Percentiles rank a stretch among this genome's conserved stretches.
Conservation (phyloP, 2,113 vertebrate genomes). For the Mola mola region DNA sequence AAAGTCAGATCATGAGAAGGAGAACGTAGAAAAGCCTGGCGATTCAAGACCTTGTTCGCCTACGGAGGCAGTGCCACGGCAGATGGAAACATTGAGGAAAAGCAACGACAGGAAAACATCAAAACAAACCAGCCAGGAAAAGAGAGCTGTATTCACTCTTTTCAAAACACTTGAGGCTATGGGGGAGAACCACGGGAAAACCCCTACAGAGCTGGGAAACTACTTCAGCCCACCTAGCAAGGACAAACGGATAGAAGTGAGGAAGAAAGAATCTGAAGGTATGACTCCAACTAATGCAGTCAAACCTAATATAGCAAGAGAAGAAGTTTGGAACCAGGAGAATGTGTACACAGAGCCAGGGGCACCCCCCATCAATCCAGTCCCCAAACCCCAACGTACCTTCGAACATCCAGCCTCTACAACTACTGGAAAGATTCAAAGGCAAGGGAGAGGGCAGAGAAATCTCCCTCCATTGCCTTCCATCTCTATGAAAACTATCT, state of each 20-base stretch:
- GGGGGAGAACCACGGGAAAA: conserved; percentile 81
- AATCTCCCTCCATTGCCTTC: conserved; percentile 88
- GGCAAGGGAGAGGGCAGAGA: conserved; percentile 75
- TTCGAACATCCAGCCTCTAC: conserved; percentile 85
- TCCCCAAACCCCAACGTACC: conserved; percentile 90
- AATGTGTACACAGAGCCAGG: conserved; percentile 83
- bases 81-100: conserved; percentile 55
- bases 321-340: conserved; percentile 63
- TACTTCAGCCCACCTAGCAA: conserved; percentile 85
- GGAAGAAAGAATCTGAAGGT: conserved; percentile 19
- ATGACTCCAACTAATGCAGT: conserved; percentile 47
- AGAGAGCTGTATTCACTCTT: conserved; percentile 85
- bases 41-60: conserved; percentile 40
- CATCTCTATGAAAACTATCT: conserved; percentile 78
- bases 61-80: conserved; percentile 40
- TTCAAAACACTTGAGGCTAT: conserved; percentile 89
- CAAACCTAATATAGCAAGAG: conserved; percentile 46
- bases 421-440: conserved; percentile 29
- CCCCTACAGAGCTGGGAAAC: conserved; percentile 86
- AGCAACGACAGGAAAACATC: conserved; percentile 47
- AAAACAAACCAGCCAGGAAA: conserved; percentile 75
- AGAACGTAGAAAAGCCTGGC: conserved; percentile 31
- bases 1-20: conserved; percentile 32
- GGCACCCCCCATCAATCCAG: conserved; percentile 84
- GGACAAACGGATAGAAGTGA: conserved; percentile 68